Evolutionary conservation across 2,113 vertebrate species (phyloP).

Genomic region (Xiphophorus couchianus): DNA sequence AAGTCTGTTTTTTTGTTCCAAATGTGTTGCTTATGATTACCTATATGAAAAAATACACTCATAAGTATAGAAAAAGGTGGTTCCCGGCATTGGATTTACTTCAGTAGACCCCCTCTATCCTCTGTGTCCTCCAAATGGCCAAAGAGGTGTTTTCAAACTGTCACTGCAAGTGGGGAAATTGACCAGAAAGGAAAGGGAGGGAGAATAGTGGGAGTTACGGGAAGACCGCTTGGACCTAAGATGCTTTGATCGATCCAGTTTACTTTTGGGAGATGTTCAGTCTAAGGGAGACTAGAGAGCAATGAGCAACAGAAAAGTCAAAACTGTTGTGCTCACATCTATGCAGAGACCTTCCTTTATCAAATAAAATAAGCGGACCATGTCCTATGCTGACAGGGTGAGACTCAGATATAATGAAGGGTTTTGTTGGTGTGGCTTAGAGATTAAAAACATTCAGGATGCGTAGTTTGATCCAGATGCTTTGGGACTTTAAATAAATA

Average conservation of each 20-base stretch:
- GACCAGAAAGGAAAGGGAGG: background rate
- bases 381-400: background rate
- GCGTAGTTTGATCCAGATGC: too few species aligned
- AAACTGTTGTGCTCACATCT: background rate
- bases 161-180: background rate
- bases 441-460: too few species aligned
- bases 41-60: background rate
- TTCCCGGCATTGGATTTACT: background rate
- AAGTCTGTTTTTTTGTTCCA: too few species aligned
- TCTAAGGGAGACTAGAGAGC: background rate
- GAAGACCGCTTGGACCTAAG: background rate
- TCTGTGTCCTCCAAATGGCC: background rate
- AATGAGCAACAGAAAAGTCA: background rate
- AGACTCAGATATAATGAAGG: too few species aligned
- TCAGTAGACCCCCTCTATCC: background rate
- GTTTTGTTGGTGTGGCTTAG: too few species aligned
- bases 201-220: background rate
- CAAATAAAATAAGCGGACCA: background rate
- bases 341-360: background rate
- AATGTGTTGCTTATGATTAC: background rate
- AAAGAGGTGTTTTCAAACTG: background rate
- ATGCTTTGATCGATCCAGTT: background rate
- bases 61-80: background rate
- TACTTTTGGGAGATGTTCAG: background rate
- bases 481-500: too few species aligned